These are phyloP conservation scores for Onychomys leucogaster DNA, from an alignment of 2,797 vertebrate species.

Conservation along the genomic window DNA sequence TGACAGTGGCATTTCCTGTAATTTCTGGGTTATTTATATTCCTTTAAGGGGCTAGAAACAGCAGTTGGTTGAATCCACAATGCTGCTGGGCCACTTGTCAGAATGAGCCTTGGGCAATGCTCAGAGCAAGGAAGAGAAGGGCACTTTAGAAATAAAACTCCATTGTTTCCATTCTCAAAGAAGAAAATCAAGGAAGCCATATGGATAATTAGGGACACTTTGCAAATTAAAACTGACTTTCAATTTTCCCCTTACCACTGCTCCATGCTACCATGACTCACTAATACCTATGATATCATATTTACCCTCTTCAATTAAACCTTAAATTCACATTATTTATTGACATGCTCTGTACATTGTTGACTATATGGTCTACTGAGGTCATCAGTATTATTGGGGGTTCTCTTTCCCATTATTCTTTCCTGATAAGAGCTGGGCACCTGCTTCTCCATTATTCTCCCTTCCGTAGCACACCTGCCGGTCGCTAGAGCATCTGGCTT, in stretches of 20 bases:
- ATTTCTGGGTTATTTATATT: neutral
- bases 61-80: neutral
- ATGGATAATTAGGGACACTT: neutral
- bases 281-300: slow-evolving; percentile 22
- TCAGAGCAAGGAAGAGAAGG: slow-evolving; percentile 19
- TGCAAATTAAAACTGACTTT: neutral
- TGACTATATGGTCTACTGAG: neutral
- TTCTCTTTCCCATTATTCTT: slow-evolving; percentile 45
- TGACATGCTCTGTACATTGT: neutral
- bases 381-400: neutral
- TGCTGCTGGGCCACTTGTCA: neutral
- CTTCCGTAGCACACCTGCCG: slow-evolving; percentile 68
- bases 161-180: neutral
- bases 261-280: neutral
- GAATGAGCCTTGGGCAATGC: neutral
- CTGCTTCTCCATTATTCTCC: slow-evolving; percentile 64
- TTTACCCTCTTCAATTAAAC: neutral
- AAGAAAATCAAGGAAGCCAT: neutral
- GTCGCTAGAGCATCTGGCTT: slow-evolving; percentile 13
- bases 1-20: neutral
- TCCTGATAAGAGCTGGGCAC: slow-evolving; percentile 55
- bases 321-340: slow-evolving; percentile 58
- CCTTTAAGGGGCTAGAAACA: neutral
- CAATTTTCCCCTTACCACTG: neutral
- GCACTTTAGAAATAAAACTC: neutral